Conservation (phyloP, 2,888 invertebrate species). For the Lasioglossum villosulum region DNA sequence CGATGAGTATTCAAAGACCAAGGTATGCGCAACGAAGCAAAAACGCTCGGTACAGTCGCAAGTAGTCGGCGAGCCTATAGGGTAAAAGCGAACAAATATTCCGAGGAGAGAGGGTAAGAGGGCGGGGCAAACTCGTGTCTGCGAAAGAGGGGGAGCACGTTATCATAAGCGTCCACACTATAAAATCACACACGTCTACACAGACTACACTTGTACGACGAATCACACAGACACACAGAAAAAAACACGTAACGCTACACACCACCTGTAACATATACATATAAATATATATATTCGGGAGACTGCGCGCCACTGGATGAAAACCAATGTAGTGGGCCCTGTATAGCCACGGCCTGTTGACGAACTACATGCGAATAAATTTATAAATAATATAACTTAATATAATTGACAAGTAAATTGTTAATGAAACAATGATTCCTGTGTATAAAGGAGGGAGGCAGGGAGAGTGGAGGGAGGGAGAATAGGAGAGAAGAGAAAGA, state of each 20-base stretch:
- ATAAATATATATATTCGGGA: conserved; percentile 68
- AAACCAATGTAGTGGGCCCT: conserved; percentile 81
- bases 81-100: neutral
- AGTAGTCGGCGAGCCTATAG: conserved; percentile 39
- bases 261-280: conserved; percentile 47
- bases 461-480: neutral
- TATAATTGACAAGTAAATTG: conserved; percentile 77
- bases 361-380: conserved; percentile 74
- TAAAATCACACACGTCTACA: conserved; percentile 22
- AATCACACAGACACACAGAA: conserved; percentile 17
- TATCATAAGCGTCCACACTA: neutral
- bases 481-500: conserved; percentile 2
- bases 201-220: neutral
- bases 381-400: conserved; percentile 77
- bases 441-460: conserved; percentile 66
- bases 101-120: neutral
- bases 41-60: conserved; percentile 56
- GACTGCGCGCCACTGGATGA: conserved; percentile 83
- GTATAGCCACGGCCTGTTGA: conserved; percentile 84
- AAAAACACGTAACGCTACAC: conserved; percentile 20
- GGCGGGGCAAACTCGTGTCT: neutral
- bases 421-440: conserved; percentile 79
- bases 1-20: conserved; percentile 49
- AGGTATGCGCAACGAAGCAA: conserved; percentile 57
- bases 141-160: neutral